Conservation (phyloP, 2,888 invertebrate species). For the Phaedon cochleariae region DNA sequence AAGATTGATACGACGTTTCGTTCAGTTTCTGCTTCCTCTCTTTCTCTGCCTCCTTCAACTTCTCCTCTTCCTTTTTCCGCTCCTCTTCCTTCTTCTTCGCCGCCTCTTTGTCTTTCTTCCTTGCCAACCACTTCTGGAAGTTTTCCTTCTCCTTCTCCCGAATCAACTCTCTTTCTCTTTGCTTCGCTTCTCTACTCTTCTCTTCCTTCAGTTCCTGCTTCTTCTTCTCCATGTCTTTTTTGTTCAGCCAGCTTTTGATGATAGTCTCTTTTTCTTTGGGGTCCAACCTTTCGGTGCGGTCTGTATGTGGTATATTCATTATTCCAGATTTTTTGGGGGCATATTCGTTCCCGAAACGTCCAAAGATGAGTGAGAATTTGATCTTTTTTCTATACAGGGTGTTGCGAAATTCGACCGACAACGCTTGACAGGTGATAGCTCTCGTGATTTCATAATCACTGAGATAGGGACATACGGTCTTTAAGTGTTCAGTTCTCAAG, state of each 20-base stretch:
- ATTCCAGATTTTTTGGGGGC: too few species aligned
- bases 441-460: too few species aligned
- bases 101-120: conserved; percentile 54
- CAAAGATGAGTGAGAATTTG: too few species aligned
- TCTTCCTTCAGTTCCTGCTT: conserved; percentile 49
- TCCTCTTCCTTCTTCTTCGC: conserved; percentile 60
- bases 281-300: conserved; percentile 29
- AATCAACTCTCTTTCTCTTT: conserved; percentile 56
- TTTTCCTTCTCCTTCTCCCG: conserved; percentile 60
- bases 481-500: too few species aligned
- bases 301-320: too few species aligned
- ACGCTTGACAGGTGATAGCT: too few species aligned
- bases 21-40: conserved; percentile 54
- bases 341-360: too few species aligned
- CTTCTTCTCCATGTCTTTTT: conserved; percentile 54
- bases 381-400: too few species aligned
- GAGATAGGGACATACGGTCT: too few species aligned
- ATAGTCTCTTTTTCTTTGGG: conserved; percentile 42
- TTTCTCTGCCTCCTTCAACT: conserved; percentile 54
- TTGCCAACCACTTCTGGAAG: conserved; percentile 65
- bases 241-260: conserved; percentile 62
- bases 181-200: conserved; percentile 51
- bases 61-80: conserved; percentile 57
- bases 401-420: too few species aligned
- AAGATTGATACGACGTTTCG: conserved; percentile 56